Evolutionary conservation across 2,888 invertebrate genomes (phyloP).

Genomic region (Lycocerus yunnanus): DNA sequence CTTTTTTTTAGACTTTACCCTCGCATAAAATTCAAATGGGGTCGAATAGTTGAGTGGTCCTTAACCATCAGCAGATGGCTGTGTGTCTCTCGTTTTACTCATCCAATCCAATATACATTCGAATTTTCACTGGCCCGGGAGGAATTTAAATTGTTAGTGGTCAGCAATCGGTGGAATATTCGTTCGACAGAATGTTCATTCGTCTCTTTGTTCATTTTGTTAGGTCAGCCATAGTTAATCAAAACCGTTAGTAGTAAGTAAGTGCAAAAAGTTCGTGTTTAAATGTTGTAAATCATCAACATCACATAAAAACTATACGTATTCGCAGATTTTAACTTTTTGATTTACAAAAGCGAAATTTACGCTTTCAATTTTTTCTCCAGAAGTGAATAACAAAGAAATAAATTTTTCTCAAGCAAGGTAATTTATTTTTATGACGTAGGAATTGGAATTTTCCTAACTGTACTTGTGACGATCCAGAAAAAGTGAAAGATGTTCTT

Average conservation of each 20-base stretch:
- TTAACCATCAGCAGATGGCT: conserved; percentile 40
- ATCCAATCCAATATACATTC: conserved; percentile 47
- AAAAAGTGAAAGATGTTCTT: conserved; percentile 30
- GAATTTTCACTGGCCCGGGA: conserved; percentile 44
- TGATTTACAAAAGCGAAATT: conserved; percentile 5
- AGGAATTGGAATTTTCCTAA: conserved; percentile 9
- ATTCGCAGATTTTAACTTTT: conserved; percentile 20
- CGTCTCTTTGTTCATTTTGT: conserved; percentile 47
- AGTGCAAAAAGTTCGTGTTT: conserved; percentile 43
- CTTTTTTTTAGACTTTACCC: conserved; percentile 27
- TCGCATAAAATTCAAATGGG: conserved; percentile 37
- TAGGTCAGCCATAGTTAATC: conserved; percentile 49
- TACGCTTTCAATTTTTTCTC: not conserved
- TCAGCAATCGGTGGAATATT: conserved; percentile 45
- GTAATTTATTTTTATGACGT: conserved; percentile 9
- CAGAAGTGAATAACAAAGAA: conserved; percentile 11
- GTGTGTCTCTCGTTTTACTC: conserved; percentile 41
- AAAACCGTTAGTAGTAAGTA: conserved; percentile 33
- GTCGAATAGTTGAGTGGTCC: conserved; percentile 40
- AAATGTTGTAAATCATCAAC: conserved; percentile 40
- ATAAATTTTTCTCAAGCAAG: conserved; percentile 16
- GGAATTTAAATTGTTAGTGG: conserved; percentile 51
- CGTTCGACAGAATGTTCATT: conserved; percentile 41
- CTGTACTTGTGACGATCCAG: conserved; percentile 17
- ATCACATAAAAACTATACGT: conserved; percentile 19